Evolutionary conservation across 2,113 vertebrate species (phyloP).

Genomic region (Hypanus sabinus): DNA sequence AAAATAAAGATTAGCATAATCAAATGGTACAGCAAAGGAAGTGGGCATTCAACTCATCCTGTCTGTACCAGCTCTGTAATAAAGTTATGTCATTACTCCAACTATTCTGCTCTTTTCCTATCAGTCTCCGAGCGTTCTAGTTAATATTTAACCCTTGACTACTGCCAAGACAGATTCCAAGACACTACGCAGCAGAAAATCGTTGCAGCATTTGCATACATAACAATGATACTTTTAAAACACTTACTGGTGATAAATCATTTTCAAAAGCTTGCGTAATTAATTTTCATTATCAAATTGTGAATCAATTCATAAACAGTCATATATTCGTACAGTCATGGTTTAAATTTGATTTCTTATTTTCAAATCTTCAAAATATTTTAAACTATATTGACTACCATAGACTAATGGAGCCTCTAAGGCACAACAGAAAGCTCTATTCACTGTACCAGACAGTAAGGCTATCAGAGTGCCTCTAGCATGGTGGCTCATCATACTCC

Average conservation of each 20-base stretch:
- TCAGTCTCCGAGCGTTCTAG: background rate
- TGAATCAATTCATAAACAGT: background rate
- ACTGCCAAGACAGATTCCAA: background rate
- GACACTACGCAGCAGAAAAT: background rate
- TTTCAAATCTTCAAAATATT: background rate
- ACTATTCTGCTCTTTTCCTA: background rate
- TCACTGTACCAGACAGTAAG: background rate
- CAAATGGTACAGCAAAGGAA: background rate
- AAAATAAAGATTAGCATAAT: too few species aligned
- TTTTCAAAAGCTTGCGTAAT: background rate
- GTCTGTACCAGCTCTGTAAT: too few species aligned
- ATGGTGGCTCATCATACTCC: background rate
- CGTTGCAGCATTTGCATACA: background rate
- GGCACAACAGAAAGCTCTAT: background rate
- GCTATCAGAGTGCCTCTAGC: background rate
- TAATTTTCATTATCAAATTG: background rate
- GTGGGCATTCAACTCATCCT: background rate
- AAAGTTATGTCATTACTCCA: background rate
- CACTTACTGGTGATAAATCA: background rate
- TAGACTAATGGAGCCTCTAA: background rate
- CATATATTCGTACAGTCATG: background rate
- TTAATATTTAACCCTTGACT: background rate
- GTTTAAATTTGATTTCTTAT: background rate
- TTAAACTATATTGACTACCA: background rate
- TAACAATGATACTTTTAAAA: background rate